Evolutionary conservation across 2,113 vertebrate genomes (phyloP).

Genomic region (Mystacornis crossleyi): DNA sequence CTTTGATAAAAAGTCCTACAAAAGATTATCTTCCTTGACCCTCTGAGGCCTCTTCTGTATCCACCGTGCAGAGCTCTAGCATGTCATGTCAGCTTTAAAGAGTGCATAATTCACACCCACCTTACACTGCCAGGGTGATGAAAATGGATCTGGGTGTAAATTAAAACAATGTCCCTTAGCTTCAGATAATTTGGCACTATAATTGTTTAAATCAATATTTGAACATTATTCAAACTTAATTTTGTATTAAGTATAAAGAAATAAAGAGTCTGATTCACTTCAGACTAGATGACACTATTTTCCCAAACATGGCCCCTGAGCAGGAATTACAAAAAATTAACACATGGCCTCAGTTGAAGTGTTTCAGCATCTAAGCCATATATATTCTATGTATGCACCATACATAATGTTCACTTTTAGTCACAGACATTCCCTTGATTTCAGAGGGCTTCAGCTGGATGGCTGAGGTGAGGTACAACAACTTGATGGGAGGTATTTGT

Average conservation of each 20-base stretch:
- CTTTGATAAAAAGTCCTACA: too few species aligned
- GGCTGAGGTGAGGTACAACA: neutral
- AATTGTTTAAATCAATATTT: neutral
- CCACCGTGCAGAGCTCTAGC: neutral
- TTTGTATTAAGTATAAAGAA: neutral
- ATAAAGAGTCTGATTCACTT: neutral
- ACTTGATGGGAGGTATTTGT: neutral
- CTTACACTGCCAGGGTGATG: neutral
- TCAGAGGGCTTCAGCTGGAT: neutral
- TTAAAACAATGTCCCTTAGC: neutral
- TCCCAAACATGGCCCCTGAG: neutral
- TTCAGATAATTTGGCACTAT: neutral
- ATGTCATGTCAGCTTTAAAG: neutral
- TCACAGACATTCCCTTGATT: neutral
- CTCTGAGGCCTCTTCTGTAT: neutral
- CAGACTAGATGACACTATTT: neutral
- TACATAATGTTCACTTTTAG: neutral
- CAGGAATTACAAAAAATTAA: neutral
- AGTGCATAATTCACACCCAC: neutral
- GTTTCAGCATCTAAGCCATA: neutral
- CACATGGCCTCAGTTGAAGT: neutral
- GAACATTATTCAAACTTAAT: neutral
- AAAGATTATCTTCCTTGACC: neutral
- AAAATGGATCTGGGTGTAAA: neutral
- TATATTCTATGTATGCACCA: neutral